Conservation (phyloP, 2,888 invertebrate species). For the Plagodis pulveraria region DNA sequence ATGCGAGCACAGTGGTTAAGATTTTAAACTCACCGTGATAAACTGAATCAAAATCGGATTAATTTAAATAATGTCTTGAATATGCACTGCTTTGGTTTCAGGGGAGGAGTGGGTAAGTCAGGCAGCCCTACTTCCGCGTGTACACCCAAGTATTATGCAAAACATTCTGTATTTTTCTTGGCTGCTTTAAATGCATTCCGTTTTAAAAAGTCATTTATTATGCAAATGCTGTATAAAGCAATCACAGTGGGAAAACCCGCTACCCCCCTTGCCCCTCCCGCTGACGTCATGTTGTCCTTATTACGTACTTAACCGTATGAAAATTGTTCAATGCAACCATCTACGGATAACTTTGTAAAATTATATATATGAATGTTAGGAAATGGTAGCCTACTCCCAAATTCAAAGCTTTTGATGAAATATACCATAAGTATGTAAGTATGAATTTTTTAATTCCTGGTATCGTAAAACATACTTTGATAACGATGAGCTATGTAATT, state of each 20-base stretch:
- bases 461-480: too few relatives aligned
- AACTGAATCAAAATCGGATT: not conserved
- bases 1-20: too few relatives aligned
- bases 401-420: too few relatives aligned
- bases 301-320: not conserved
- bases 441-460: too few relatives aligned
- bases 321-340: not conserved
- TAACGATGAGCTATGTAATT: too few relatives aligned
- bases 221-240: constrained; percentile 32
- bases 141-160: constrained; percentile 19
- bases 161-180: constrained; percentile 34
- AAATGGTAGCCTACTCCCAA: not conserved
- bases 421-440: too few relatives aligned
- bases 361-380: not conserved
- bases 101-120: constrained; percentile 2
- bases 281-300: constrained; percentile 2
- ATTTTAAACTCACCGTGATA: not conserved
- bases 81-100: constrained; percentile 13
- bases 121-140: constrained; percentile 1
- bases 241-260: constrained; percentile 21
- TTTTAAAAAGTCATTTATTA: constrained; percentile 38
- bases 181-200: constrained; percentile 33
- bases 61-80: constrained; percentile 18
- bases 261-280: not conserved
- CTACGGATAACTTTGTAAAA: not conserved